These are phyloP conservation scores for Camelus dromedarius DNA, from an alignment of 2,113 vertebrate species.

Conservation along the genomic window DNA sequence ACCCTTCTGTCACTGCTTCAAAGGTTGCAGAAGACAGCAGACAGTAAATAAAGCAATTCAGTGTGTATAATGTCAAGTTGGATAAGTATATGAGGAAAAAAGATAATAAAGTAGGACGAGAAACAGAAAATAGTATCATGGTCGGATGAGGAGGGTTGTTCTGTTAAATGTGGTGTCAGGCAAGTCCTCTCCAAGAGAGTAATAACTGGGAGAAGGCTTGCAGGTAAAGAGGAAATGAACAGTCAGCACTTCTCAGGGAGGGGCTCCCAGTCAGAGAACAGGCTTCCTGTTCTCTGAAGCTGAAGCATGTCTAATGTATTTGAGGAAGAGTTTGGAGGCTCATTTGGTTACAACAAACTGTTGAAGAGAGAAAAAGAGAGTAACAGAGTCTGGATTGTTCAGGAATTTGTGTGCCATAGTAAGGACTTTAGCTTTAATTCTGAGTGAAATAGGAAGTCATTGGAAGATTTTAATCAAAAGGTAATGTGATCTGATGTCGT, in stretches of 20 bases:
- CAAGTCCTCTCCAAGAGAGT: not conserved
- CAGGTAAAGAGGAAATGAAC: not conserved
- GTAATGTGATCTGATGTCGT: not conserved
- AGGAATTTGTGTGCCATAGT: not conserved
- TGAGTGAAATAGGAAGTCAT: not conserved
- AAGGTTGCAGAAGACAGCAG: not conserved
- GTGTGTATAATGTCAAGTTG: not conserved
- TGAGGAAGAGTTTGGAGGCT: not conserved
- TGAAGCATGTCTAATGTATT: not conserved
- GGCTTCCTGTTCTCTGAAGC: not conserved
- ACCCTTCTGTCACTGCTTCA: not conserved
- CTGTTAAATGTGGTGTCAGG: not conserved
- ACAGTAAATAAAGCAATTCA: not conserved
- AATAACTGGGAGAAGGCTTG: not conserved
- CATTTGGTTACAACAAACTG: not conserved
- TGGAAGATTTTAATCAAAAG: not conserved
- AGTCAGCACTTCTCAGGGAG: not conserved
- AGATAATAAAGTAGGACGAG: not conserved
- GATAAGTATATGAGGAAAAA: not conserved
- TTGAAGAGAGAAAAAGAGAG: not conserved
- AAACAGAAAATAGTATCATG: not conserved
- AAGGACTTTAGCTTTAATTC: not conserved
- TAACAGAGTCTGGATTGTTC: not conserved
- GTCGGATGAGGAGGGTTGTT: not conserved
- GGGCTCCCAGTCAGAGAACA: not conserved